Evolutionary conservation across 2,888 invertebrate species (phyloP), one percentile per base, ranked within the genome.

Genomic region (Drosophila aldrichi): DNA sequence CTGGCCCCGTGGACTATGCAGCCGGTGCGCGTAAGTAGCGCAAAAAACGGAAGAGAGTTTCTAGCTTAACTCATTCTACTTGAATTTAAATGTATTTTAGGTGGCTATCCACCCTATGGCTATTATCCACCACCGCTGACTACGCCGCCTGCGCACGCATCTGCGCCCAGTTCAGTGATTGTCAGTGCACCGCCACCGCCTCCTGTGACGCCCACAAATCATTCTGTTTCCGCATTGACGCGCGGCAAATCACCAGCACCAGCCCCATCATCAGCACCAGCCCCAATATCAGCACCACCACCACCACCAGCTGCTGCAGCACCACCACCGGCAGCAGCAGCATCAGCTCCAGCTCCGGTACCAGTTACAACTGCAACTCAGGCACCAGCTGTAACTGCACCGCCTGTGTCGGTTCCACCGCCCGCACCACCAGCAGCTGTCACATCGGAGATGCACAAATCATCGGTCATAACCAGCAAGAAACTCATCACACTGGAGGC

Each of bases 401-500:
- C 48, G 7, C 10, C 38, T 12, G 43, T 32, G 8, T 32, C 72
- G 14, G 63, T 57, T 9, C 60, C 81, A 8, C 38, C 64, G 32
- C 29, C 66, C 1, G 8, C 68, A 38, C 41, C 69, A 16, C 46
- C 66, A 34, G 14, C 73, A 18, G 22, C 52, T 22, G 34, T 72
- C 66, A 46, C 81, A 34, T 44, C 78, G 29, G 70, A 86, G 72
- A 40, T 89, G 44, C 81, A 66, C 82, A 84, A 56, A 67, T 63
- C 85, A 18, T 74, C 81, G 41, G 89, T 88, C 36, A 82, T 75
- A 61, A 79, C 77, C 8, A 86, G 92, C 60, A 92, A 92, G 59
- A 92, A 92, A 77, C 85, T 92, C 8, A 92, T 91, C 14, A 91
- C 92, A 5, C 66, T 93, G 63, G 92, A 93, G 73, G 88, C 92